These are phyloP conservation scores for Picathartes gymnocephalus DNA, from an alignment of 2,113 vertebrate species.

Conservation along the genomic window DNA sequence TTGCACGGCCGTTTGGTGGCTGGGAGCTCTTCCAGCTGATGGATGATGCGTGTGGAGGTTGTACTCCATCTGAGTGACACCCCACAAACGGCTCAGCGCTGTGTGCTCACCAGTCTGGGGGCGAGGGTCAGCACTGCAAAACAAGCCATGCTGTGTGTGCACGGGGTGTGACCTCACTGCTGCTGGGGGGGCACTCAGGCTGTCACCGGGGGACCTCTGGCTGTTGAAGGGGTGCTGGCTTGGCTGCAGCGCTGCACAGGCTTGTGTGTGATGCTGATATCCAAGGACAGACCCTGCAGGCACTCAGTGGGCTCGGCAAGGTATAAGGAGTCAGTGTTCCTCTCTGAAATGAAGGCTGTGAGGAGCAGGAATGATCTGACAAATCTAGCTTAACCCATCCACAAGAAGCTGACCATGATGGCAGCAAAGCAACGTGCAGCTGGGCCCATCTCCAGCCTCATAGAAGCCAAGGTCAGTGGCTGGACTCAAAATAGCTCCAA, in stretches of 20 bases:
- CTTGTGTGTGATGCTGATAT: background rate
- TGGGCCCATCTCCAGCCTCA: background rate
- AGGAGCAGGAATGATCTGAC: background rate
- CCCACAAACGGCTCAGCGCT: accelerated
- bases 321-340: background rate
- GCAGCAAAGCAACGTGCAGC: background rate
- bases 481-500: background rate
- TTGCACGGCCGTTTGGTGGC: background rate
- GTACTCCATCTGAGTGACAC: background rate
- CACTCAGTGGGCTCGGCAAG: background rate
- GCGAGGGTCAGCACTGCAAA: accelerated
- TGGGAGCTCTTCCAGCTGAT: slow-evolving; percentile 17
- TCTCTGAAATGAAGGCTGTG: background rate
- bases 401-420: background rate
- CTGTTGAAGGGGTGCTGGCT: background rate
- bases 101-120: accelerated
- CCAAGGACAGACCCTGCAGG: background rate
- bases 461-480: background rate
- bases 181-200: background rate
- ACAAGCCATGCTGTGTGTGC: accelerated
- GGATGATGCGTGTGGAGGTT: background rate
- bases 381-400: background rate
- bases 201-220: background rate
- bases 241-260: background rate
- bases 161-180: background rate